Conservation (phyloP, 2,113 vertebrate genomes). For the Coryphaenoides rupestris region DNA sequence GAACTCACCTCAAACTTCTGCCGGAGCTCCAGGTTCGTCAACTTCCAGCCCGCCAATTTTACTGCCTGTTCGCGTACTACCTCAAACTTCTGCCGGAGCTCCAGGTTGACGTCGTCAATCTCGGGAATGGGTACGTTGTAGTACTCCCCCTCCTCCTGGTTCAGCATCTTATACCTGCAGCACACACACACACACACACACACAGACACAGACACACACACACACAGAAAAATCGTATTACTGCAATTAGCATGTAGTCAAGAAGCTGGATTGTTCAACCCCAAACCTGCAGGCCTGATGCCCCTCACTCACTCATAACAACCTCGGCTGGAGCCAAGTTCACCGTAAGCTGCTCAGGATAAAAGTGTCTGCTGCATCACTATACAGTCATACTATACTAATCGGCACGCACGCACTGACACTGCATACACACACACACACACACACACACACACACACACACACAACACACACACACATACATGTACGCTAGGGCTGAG, state of each 20-base stretch:
- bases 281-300: no score
- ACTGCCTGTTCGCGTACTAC: no score
- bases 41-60: no score
- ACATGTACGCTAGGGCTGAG: no score
- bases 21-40: slow-evolving; percentile 84
- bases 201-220: background rate
- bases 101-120: slow-evolving; percentile 84
- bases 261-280: no score
- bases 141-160: slow-evolving; percentile 95
- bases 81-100: slow-evolving; percentile 95
- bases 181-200: background rate
- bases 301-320: no score
- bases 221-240: background rate
- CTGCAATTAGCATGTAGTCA: background rate
- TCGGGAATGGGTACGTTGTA: slow-evolving; percentile 96
- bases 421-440: background rate
- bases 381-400: background rate
- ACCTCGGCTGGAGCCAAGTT: no score
- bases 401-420: background rate
- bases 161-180: slow-evolving; percentile 90
- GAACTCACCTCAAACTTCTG: slow-evolving; percentile 53
- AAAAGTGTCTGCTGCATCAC: no score
- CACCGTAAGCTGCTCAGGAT: no score
- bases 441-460: background rate
- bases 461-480: background rate